These are phyloP conservation scores for Zhuqinia jingwanae DNA, from an alignment of 2,888 invertebrate genomes.

Conservation along the genomic window DNA sequence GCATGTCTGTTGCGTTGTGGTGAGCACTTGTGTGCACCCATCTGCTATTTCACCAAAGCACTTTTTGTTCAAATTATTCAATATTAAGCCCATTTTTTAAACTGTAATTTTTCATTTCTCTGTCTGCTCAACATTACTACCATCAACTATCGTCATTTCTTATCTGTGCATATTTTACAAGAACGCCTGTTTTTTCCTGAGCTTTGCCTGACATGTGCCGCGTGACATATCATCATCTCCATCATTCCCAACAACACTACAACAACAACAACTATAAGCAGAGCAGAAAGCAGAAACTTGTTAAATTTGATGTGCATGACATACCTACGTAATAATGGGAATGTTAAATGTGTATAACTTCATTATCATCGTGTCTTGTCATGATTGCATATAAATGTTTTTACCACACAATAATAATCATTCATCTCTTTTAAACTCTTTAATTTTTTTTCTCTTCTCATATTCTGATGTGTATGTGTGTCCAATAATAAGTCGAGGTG, in stretches of 20 bases:
- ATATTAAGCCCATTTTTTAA: too few species aligned
- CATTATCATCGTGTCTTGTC: conserved; percentile 4
- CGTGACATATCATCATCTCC: too few species aligned
- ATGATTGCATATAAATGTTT: conserved; percentile 13
- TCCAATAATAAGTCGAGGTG: not conserved
- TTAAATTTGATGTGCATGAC: too few species aligned
- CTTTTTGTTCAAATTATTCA: too few species aligned
- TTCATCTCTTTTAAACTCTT: not conserved
- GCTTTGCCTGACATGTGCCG: not conserved
- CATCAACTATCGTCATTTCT: not conserved
- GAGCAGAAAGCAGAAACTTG: not conserved
- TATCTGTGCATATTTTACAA: not conserved
- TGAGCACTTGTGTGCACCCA: too few species aligned
- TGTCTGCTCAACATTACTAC: not conserved
- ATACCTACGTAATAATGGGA: too few species aligned
- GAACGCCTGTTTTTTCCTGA: conserved; percentile 12
- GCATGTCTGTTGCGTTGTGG: too few species aligned
- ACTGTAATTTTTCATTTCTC: not conserved
- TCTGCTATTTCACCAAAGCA: too few species aligned
- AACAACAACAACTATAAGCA: too few species aligned
- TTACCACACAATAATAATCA: conserved; percentile 18
- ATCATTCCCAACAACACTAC: too few species aligned
- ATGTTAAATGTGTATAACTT: not conserved
- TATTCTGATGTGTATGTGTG: not conserved
- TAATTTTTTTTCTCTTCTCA: not conserved